Percentiles rank a stretch among this genome's conserved stretches.
These are phyloP conservation scores for Hofmannophila pseudospretella DNA, from an alignment of 2,888 invertebrate species.

Conservation along the genomic window DNA sequence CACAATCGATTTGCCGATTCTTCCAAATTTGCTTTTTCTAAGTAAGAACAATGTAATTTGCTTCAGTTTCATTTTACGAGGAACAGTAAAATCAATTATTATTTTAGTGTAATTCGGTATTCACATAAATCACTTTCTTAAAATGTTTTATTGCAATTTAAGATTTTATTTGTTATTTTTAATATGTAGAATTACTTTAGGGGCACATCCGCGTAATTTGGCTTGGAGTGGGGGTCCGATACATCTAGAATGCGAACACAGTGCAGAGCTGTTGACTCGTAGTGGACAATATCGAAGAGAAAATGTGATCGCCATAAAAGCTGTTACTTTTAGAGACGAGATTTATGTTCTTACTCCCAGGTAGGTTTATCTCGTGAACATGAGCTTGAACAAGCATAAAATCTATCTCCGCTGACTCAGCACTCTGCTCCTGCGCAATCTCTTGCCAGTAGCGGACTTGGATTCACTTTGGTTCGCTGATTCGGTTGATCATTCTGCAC, in stretches of 20 bases:
- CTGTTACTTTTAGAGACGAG: slow-evolving; percentile 74
- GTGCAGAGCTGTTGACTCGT: slow-evolving; percentile 66
- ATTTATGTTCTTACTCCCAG: slow-evolving; percentile 79
- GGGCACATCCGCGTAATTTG: slow-evolving; percentile 42
- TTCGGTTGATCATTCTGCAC: too few relatives aligned
- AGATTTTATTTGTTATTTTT: background rate
- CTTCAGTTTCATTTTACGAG: too few relatives aligned
- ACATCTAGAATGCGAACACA: slow-evolving; percentile 63
- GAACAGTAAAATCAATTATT: too few relatives aligned
- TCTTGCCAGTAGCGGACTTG: too few relatives aligned
- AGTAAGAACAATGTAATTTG: too few relatives aligned
- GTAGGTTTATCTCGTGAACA: too few relatives aligned
- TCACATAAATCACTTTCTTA: background rate
- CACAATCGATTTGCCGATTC: background rate
- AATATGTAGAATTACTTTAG: slow-evolving; percentile 7
- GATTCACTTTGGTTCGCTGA: too few relatives aligned
- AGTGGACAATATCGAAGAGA: slow-evolving; percentile 74
- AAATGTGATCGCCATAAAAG: slow-evolving; percentile 79
- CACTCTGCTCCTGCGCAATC: too few relatives aligned
- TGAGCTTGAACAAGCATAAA: too few relatives aligned
- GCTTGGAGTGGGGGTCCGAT: slow-evolving; percentile 65
- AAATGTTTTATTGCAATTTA: background rate
- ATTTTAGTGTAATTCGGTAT: too few relatives aligned
- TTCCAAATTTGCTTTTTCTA: too few relatives aligned
- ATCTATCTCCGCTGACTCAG: too few relatives aligned